These are phyloP conservation scores for Platichthys stellatus DNA, from an alignment of 2,113 vertebrate species.

Conservation along the genomic window DNA sequence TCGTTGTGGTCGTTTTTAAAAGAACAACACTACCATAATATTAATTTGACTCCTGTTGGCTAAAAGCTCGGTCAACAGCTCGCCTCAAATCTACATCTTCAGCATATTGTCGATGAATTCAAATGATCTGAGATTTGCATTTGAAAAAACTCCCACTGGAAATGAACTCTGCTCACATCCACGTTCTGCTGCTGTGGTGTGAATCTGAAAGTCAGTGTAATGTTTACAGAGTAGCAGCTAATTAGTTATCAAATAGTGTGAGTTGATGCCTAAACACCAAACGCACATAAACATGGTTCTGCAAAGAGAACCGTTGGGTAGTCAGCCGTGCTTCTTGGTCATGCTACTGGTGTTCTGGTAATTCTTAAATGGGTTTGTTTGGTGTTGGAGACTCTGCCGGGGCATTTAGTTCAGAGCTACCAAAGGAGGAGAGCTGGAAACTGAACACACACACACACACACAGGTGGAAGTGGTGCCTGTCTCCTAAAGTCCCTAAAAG, in stretches of 20 bases:
- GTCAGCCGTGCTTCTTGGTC: conserved; percentile 21
- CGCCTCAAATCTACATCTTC: not conserved
- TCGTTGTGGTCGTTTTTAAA: too few relatives aligned
- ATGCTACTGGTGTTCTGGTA: conserved; percentile 32
- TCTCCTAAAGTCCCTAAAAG: conserved; percentile 75
- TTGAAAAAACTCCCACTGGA: too few relatives aligned
- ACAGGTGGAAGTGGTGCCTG: conserved; percentile 61
- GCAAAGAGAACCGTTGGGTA: conserved; percentile 28
- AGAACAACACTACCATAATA: too few relatives aligned
- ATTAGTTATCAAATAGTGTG: conserved; percentile 15
- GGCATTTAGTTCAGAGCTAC: conserved; percentile 33
- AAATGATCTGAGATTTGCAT: too few relatives aligned
- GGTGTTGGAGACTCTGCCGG: conserved; percentile 34
- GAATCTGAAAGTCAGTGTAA: not conserved
- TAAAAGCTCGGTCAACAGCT: too few relatives aligned
- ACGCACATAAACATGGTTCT: too few relatives aligned
- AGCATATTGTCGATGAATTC: too few relatives aligned
- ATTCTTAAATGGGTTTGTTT: conserved; percentile 18
- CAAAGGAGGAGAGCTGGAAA: conserved; percentile 41
- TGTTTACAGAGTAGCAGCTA: not conserved
- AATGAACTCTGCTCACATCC: too few relatives aligned
- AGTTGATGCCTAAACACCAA: too few relatives aligned
- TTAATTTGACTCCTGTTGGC: too few relatives aligned
- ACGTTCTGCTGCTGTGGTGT: too few relatives aligned
- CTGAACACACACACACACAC: conserved; percentile 33